These are phyloP conservation scores for Hydrozoanthus gracilis DNA, from an alignment of 92 coral and sea anemone species.

Conservation along the genomic window DNA sequence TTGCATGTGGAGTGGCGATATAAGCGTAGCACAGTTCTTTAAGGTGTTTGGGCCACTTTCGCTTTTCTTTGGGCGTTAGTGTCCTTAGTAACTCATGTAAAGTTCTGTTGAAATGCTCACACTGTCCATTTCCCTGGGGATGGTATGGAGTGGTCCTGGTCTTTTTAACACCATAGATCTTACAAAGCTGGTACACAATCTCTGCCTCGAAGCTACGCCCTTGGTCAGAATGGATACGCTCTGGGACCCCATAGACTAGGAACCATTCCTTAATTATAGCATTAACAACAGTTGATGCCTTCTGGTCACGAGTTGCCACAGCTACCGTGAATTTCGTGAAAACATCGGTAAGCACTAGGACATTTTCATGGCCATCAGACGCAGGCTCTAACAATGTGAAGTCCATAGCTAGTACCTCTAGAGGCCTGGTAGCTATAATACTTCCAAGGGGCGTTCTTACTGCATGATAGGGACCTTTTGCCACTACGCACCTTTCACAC, in stretches of 20 bases:
- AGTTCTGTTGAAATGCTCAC: conserved; percentile 69
- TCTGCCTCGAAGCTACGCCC: conserved; percentile 67
- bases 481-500: no score
- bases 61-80: conserved; percentile 47
- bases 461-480: conserved; percentile 51
- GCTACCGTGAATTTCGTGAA: conserved; percentile 71
- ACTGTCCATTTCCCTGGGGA: conserved; percentile 76
- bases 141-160: conserved; percentile 73
- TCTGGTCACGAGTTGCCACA: conserved; percentile 64
- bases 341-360: conserved; percentile 68
- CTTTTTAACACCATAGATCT: conserved; percentile 65
- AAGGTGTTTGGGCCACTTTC: conserved; percentile 78
- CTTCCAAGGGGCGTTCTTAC: conserved; percentile 63
- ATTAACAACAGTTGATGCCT: conserved; percentile 60
- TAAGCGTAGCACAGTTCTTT: conserved; percentile 73
- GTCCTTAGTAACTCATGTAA: conserved; percentile 70
- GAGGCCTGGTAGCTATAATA: conserved; percentile 58
- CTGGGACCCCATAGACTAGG: conserved; percentile 63
- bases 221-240: conserved; percentile 76
- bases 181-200: conserved; percentile 67
- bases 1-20: conserved; percentile 71
- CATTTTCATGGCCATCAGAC: conserved; percentile 66
- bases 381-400: conserved; percentile 65
- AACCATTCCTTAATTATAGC: conserved; percentile 68
- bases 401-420: conserved; percentile 67